phyloP scores from a whole-genome alignment of 2,113 vertebrate species.

The Falco punctatus region DNA sequence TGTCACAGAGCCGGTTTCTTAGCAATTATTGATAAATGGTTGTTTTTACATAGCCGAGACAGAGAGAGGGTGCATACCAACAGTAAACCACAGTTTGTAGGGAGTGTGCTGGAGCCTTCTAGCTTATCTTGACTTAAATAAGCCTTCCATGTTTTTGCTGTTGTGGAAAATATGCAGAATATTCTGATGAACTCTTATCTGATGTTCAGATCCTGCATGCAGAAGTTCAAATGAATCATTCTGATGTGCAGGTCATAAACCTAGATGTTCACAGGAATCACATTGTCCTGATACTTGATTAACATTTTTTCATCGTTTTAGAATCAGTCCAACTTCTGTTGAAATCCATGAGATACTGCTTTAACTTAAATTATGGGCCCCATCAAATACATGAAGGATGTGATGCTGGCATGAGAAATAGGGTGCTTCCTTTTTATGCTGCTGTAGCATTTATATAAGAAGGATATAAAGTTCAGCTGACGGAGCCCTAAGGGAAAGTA shows the following conservation, averaged over 20 bases:
- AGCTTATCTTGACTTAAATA: not conserved
- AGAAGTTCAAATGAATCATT: not conserved
- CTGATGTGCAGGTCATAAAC: not conserved
- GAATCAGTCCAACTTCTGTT: not conserved
- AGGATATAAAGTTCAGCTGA: not conserved
- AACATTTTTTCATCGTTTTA: not conserved
- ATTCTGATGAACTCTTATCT: constrained; percentile 1
- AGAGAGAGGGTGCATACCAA: not conserved
- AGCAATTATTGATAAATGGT: constrained; percentile 29
- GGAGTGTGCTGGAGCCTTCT: not conserved
- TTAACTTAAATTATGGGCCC: not conserved
- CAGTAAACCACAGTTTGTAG: not conserved
- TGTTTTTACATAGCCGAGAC: constrained; percentile 7
- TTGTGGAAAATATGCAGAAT: not conserved
- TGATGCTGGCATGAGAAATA: not conserved
- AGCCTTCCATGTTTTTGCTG: not conserved
- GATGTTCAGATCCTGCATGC: not conserved
- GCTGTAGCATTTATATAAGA: not conserved
- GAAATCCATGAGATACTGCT: not conserved
- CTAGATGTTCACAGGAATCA: not conserved
- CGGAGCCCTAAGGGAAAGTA: not conserved
- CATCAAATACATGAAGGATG: not conserved
- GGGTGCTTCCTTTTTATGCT: not conserved
- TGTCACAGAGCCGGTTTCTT: constrained; percentile 31
- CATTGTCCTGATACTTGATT: not conserved